Evolutionary conservation across 2,113 vertebrate genomes (phyloP).

Genomic region (rat (Rattus norvegicus)): DNA sequence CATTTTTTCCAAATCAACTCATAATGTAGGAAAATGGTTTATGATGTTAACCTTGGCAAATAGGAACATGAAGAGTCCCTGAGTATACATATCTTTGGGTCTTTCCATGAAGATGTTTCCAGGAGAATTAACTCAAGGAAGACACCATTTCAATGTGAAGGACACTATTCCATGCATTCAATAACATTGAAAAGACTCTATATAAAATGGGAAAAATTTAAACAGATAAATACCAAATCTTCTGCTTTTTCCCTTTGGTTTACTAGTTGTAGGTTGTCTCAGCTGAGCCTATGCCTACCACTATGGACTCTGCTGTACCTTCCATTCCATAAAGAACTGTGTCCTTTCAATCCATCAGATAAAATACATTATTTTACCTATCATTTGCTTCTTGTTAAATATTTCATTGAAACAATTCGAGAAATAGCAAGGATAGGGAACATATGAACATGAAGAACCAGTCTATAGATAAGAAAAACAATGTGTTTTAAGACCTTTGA

Average conservation of each 20-base stretch:
- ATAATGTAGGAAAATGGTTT: not conserved
- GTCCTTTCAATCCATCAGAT: too few relatives aligned
- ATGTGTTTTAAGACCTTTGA: not conserved
- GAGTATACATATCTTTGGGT: not conserved
- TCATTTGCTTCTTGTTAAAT: not conserved
- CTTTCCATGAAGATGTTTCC: not conserved
- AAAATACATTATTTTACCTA: not conserved
- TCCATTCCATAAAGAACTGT: not conserved
- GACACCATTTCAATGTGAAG: not conserved
- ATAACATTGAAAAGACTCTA: not conserved
- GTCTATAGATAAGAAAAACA: not conserved
- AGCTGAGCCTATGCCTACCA: not conserved
- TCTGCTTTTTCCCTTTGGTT: not conserved
- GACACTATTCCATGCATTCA: not conserved
- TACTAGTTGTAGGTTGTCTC: not conserved
- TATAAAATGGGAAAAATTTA: not conserved
- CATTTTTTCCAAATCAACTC: not conserved
- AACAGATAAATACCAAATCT: not conserved
- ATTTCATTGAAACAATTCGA: not conserved
- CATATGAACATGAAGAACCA: too few relatives aligned
- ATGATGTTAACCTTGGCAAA: too few relatives aligned
- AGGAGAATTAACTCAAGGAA: not conserved
- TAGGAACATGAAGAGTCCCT: not conserved
- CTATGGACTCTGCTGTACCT: fast-evolving
- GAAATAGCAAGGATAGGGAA: too few relatives aligned